Conservation (phyloP, 2,888 invertebrate species). For the Campaea margaritaria region DNA sequence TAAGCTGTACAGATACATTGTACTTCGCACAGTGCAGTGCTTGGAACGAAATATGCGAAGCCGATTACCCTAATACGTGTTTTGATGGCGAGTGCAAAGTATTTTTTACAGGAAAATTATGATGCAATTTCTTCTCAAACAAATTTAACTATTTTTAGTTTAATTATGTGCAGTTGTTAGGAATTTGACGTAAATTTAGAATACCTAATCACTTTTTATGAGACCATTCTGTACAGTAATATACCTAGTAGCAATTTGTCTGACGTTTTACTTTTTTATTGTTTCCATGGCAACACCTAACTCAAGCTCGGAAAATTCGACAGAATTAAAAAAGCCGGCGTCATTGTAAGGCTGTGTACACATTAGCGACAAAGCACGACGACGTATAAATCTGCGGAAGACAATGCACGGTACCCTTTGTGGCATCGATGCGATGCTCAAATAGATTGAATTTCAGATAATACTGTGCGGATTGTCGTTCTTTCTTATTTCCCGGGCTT, state of each 20-base stretch:
- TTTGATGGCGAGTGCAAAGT: background rate
- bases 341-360: conserved; percentile 75
- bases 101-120: too few relatives aligned
- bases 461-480: conserved; percentile 68
- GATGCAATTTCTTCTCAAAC: too few relatives aligned
- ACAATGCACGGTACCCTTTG: conserved; percentile 80
- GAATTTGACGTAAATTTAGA: too few relatives aligned
- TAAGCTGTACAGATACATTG: background rate
- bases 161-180: conserved; percentile 1
- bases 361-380: conserved; percentile 77
- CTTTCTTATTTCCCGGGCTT: conserved; percentile 65
- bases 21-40: background rate
- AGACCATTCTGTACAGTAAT: background rate
- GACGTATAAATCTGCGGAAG: conserved; percentile 77
- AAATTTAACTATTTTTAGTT: too few relatives aligned
- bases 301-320: conserved; percentile 50
- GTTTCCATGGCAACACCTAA: conserved; percentile 26
- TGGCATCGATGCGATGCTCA: conserved; percentile 77
- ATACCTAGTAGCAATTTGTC: too few relatives aligned
- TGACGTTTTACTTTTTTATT: conserved; percentile 1
- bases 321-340: conserved; percentile 63
- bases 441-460: conserved; percentile 83
- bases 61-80: conserved; percentile 23
- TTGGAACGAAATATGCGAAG: conserved; percentile 7
- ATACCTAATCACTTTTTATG: too few relatives aligned